Evolutionary conservation across 92 coral and sea anemone species (phyloP), one percentile per base, ranked within the genome.

Genomic region (Parazoanthus darwini): DNA sequence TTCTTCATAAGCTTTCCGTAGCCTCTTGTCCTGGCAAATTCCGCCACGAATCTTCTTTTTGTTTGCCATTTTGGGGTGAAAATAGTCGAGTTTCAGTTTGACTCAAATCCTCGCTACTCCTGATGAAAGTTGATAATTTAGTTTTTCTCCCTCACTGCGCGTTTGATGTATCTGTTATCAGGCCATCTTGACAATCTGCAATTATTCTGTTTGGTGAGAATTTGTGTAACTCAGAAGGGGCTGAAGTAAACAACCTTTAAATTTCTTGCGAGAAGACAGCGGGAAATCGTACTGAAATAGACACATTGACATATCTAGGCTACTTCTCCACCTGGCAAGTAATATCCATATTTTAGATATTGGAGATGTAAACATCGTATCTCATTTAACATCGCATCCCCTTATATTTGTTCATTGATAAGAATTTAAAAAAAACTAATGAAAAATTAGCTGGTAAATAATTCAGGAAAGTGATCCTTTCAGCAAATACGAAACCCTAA

Each of bases 1-100:
- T 33, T 84, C 78, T n/a, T 26, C 14, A 74, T 84, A 84, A 8
- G 87, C 87, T 43, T 71, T 22, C 43, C 68, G 58, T 33, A 84
- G 66, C 13, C 79, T 48, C 74, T 84, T 84, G 78, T 84, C 78
- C 29, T 20, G 87, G 42, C 29, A 26, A 8, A 46, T 25, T 23
- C 79, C 79, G 20, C 78, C 78, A 18, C 59, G 68, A 0, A 4
- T 43, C 44, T 70, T 67, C 78, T 65, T 84, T 46, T 71, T 71
- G 5, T 71, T 84, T 46, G 63, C 87, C 87, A 84, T 84, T 84
- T 73, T 71, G 63, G 46, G 11, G 23, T 7, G 33, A 8, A 82
- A 9, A 68, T 54, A 29, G 14, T 7, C 26, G 44, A 36, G 43
- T 50, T 36, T 22, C 7, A 4, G 63, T 9, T 48, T 14, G 0